These are phyloP conservation scores for Anoplius nigerrimus DNA, from an alignment of 2,888 invertebrate genomes.

Conservation along the genomic window DNA sequence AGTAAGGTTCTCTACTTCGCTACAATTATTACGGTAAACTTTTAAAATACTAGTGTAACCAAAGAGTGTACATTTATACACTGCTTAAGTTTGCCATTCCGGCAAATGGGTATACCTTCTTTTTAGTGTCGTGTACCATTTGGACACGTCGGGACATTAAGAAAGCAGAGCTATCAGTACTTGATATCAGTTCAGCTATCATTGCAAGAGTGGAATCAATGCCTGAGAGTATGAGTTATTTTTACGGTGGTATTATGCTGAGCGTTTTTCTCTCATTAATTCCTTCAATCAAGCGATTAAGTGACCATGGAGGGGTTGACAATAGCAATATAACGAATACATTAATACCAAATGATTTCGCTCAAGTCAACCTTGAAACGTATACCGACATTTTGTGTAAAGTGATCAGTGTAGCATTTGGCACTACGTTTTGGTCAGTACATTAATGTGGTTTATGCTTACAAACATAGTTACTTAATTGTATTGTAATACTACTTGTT, in stretches of 20 bases:
- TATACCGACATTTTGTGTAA: conserved; percentile 60
- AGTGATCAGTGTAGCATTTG: conserved; percentile 75
- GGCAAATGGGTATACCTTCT: conserved; percentile 13
- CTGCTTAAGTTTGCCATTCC: background rate
- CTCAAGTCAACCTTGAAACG: conserved; percentile 59
- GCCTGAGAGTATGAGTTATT: conserved; percentile 87
- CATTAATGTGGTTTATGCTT: background rate
- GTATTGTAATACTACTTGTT: conserved; percentile 43
- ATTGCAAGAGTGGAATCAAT: conserved; percentile 92
- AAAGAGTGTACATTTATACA: background rate
- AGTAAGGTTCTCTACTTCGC: conserved; percentile 35
- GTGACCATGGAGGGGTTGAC: conserved; percentile 70
- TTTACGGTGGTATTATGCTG: conserved; percentile 82
- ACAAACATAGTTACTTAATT: background rate
- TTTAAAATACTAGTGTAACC: background rate
- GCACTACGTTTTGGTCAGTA: conserved; percentile 75
- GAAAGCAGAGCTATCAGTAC: conserved; percentile 93
- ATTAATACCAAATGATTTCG: conserved; percentile 63
- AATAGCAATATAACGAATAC: conserved; percentile 61
- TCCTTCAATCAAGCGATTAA: conserved; percentile 79
- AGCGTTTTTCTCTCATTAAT: conserved; percentile 80
- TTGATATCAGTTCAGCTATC: conserved; percentile 96
- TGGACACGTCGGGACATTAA: conserved; percentile 94
- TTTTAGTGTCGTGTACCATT: conserved; percentile 93
- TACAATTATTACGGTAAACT: background rate